These are phyloP conservation scores for Leucophenga varia DNA, from an alignment of 1,140 invertebrate genomes.

Conservation along the genomic window DNA sequence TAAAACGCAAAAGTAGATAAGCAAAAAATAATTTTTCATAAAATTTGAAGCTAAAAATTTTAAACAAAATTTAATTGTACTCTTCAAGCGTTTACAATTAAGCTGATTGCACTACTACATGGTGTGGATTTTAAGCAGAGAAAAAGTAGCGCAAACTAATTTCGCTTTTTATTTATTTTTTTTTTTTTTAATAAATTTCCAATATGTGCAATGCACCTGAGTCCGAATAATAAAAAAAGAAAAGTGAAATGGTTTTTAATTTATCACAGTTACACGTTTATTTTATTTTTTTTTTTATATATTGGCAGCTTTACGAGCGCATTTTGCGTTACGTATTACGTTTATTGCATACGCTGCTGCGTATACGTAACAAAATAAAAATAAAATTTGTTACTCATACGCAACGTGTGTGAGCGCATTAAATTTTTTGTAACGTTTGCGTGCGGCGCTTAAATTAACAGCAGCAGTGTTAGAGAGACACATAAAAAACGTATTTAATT, in stretches of 20 bases:
- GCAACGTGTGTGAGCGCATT: conserved; percentile 37
- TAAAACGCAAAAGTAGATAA: too few relatives aligned
- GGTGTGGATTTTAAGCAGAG: too few relatives aligned
- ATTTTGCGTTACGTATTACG: too few relatives aligned
- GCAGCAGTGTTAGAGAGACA: too few relatives aligned
- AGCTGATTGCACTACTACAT: too few relatives aligned
- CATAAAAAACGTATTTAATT: conserved; percentile 12
- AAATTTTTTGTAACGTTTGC: conserved; percentile 26
- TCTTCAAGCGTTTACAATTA: too few relatives aligned
- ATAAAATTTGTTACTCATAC: too few relatives aligned
- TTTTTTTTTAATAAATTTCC: conserved; percentile 34
- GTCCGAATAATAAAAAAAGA: conserved; percentile 20
- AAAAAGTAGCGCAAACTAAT: conserved; percentile 20
- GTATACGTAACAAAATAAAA: too few relatives aligned
- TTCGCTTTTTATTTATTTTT: conserved; percentile 20
- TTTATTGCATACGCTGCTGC: conserved; percentile 35
- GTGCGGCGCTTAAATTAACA: background rate
- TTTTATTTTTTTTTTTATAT: too few relatives aligned
- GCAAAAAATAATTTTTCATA: too few relatives aligned
- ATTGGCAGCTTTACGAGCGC: conserved; percentile 26
- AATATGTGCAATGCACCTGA: conserved; percentile 31
- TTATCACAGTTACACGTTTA: conserved; percentile 29
- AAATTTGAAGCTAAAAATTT: too few relatives aligned
- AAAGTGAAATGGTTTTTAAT: conserved; percentile 43
- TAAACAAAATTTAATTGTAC: too few relatives aligned